Conservation (phyloP, 2,888 invertebrate species). For the Lycocerus yunnanus region DNA sequence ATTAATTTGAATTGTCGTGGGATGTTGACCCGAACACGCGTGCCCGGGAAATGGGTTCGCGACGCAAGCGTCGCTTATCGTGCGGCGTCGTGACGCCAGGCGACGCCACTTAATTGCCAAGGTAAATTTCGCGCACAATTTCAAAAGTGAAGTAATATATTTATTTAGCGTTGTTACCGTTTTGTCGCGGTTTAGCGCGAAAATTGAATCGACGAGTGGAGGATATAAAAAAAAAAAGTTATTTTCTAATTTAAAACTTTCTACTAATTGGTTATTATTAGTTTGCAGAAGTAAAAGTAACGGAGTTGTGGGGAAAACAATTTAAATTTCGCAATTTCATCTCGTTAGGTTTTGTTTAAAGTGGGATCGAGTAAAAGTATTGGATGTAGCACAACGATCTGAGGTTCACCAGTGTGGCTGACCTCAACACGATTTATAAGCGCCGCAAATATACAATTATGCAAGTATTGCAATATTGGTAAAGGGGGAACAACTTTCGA, state of each 20-base stretch:
- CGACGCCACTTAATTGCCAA: constrained; percentile 38
- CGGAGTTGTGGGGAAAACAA: constrained; percentile 31
- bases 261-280: constrained; percentile 24
- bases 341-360: constrained; percentile 35
- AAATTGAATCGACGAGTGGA: background rate
- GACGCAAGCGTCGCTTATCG: constrained; percentile 35
- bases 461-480: constrained; percentile 44
- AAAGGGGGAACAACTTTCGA: constrained; percentile 47
- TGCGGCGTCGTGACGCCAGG: constrained; percentile 41
- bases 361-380: constrained; percentile 45
- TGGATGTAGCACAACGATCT: constrained; percentile 42
- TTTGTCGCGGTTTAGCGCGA: background rate
- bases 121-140: background rate
- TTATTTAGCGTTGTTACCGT: background rate
- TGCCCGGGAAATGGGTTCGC: constrained; percentile 34
- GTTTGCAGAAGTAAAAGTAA: constrained; percentile 37
- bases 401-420: constrained; percentile 43
- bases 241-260: constrained; percentile 25
- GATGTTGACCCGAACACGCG: constrained; percentile 41
- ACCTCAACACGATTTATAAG: constrained; percentile 51
- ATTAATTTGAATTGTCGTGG: constrained; percentile 34
- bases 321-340: constrained; percentile 40
- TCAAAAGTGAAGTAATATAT: background rate
- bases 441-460: constrained; percentile 45
- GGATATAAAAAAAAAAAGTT: constrained; percentile 1